A percentile compares a stretch with the other conserved stretches of the same genome.
phyloP scores from a whole-genome alignment of 2,113 vertebrate genomes.

The Raja brachyura region DNA sequence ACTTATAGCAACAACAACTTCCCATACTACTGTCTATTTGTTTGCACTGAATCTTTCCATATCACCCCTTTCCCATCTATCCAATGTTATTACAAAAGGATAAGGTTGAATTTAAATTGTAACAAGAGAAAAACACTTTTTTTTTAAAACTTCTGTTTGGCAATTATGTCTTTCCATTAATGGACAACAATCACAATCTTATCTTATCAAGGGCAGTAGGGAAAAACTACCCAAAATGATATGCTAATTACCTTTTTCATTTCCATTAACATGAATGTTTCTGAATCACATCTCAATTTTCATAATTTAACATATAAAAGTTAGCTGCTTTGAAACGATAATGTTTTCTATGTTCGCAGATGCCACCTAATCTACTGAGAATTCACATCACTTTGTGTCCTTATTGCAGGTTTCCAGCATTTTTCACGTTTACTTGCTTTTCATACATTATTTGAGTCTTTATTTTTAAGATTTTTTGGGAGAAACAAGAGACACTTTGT shows the following conservation, averaged over 20 bases:
- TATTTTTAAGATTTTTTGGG: neutral
- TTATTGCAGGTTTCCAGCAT: no score
- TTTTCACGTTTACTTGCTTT: no score
- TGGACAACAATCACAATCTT: neutral
- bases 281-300: neutral
- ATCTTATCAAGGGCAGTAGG: neutral
- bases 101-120: neutral
- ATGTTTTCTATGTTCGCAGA: no score
- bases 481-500: neutral
- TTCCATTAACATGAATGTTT: no score
- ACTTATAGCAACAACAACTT: neutral
- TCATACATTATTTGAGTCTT: neutral
- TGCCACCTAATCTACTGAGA: no score
- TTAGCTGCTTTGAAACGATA: no score
- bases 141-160: neutral
- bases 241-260: no score
- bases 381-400: no score
- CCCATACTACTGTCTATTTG: neutral
- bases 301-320: no score
- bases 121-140: no score
- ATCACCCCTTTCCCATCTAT: neutral
- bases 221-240: neutral
- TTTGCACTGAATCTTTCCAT: neutral
- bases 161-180: neutral
- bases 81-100: neutral